These are phyloP conservation scores for Bombus pascuorum DNA, from an alignment of 1,140 invertebrate species.

Conservation along the genomic window DNA sequence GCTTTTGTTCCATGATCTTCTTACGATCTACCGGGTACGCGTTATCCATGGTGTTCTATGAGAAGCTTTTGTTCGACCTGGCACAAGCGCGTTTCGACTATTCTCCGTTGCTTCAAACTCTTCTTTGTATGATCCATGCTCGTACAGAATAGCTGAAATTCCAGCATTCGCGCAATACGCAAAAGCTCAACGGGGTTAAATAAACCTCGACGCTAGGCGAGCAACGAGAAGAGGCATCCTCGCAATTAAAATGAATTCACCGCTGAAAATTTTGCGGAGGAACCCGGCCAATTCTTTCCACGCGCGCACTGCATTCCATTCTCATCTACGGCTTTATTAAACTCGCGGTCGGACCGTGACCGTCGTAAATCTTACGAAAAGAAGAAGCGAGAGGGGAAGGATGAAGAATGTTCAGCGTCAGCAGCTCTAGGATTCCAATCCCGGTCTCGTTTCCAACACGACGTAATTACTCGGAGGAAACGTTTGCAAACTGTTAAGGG, in stretches of 20 bases:
- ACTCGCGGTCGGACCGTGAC: conserved; percentile 29
- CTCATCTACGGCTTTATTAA: conserved; percentile 56
- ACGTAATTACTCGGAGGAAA: conserved; percentile 5
- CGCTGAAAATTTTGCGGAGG: conserved; percentile 26
- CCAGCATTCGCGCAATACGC: neutral
- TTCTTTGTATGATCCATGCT: neutral
- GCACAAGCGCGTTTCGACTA: neutral
- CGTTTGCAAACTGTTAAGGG: conserved; percentile 15
- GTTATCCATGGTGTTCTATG: neutral
- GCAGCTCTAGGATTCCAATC: conserved; percentile 1
- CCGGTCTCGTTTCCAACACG: neutral
- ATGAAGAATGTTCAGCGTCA: neutral
- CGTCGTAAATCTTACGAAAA: conserved; percentile 54
- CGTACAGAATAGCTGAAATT: conserved; percentile 14
- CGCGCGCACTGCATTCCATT: conserved; percentile 42
- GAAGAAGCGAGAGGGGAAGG: neutral
- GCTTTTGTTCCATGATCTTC: neutral
- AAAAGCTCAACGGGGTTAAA: conserved; percentile 3
- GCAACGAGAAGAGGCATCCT: neutral
- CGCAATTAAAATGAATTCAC: conserved; percentile 45
- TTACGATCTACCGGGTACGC: neutral
- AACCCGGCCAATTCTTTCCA: conserved; percentile 12
- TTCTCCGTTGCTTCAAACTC: neutral
- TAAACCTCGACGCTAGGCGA: neutral
- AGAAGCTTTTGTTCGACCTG: neutral